Evolutionary conservation across 2,888 invertebrate genomes (phyloP), one percentile per base, ranked within the genome.

Genomic region (Pecten maximus): DNA sequence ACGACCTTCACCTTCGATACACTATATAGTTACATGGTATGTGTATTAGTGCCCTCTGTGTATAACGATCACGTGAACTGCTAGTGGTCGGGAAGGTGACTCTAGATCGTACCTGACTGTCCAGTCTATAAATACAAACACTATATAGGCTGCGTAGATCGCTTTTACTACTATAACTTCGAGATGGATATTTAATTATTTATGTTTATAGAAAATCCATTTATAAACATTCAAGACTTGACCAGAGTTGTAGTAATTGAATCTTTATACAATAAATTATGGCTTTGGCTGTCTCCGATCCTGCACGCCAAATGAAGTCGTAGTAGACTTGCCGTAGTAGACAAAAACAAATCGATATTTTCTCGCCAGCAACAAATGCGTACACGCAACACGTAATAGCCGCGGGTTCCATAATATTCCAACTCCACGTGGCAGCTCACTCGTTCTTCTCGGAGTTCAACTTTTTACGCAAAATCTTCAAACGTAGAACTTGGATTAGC

Each of bases 61-160:
- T 60, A 60, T 74, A 74, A 60, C 60, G 35, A 74, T 74, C 74
- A 74, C 74, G 74, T 74, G 74, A 74, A 74, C 74, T 35, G 28
- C 74, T 74, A 74, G 74, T 74, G 74, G 74, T 16, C 35, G 28
- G 35, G 74, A 74, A 74, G 74, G 74, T 74, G 74, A 74, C 74
- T 74, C 74, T 8, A 28, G 8, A 6, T 28, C 35, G 35, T 35
- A 74, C 74, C 74, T 28, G 74, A 74, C 35, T 28, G 74, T 28
- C 35, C 74, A 74, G 28, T 74, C 74, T 74, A 74, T 74, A 74
- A 23, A 74, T 74, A 74, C 23, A 74, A 23, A 74, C 28, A 35
- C 35, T 74, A 35, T 23, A 74, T 74, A 74, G 28, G 35, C 74
- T 74, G 74, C 74, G 74, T 74, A 74, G 74, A 35, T 74, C 28